Evolutionary conservation across 53 echinoderm and acorn worm species (phyloP).

Genomic region (Temnopleurus reevesii): DNA sequence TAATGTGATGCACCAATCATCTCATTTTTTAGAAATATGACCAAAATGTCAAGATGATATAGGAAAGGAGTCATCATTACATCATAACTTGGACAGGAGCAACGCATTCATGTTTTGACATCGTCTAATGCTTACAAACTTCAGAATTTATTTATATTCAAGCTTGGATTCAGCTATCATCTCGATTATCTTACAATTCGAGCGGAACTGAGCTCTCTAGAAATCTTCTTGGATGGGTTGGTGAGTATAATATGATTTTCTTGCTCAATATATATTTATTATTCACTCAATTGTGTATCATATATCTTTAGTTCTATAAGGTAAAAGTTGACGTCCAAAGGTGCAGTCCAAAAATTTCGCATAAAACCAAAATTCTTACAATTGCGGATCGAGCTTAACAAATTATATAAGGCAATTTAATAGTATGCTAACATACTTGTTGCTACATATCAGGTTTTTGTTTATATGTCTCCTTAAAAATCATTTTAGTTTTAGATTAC

Average conservation of each 20-base stretch:
- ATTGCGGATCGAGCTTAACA: no score
- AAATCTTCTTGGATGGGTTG: constrained; percentile 59
- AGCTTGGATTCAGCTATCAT: background rate
- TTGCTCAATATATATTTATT: background rate
- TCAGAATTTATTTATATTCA: background rate
- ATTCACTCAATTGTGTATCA: no score
- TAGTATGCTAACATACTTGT: no score
- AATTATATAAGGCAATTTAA: no score
- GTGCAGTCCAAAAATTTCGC: no score
- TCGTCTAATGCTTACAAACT: background rate
- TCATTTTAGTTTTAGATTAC: no score
- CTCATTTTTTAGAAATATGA: background rate
- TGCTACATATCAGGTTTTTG: no score
- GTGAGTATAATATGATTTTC: constrained; percentile 5
- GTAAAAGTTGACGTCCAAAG: no score
- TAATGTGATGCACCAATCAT: background rate
- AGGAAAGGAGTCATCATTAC: background rate
- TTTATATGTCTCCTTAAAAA: no score
- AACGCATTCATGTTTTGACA: background rate
- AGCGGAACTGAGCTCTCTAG: background rate
- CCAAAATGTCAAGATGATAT: background rate
- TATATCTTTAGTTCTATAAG: no score
- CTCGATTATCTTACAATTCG: background rate
- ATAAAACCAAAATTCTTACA: no score
- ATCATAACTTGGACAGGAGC: background rate